Conservation (phyloP, 2,888 invertebrate genomes). For the Nebria brevicollis region DNA sequence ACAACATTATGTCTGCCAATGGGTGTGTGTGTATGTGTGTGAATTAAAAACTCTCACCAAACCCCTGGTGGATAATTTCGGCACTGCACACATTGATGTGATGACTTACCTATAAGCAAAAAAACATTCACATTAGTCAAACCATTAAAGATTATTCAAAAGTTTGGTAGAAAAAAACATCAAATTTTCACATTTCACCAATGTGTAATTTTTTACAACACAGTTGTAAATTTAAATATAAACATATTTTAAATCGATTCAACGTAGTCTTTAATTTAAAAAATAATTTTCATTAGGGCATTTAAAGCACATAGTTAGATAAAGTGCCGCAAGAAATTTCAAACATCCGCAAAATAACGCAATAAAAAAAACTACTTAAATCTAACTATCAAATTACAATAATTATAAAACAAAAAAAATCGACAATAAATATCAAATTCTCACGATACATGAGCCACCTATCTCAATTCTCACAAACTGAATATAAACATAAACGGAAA, state of each 20-base stretch:
- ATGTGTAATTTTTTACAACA: too few relatives aligned
- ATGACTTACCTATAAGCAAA: slow-evolving; percentile 11
- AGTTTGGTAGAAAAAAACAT: too few relatives aligned
- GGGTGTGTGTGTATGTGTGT: slow-evolving; percentile 3
- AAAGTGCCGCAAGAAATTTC: too few relatives aligned
- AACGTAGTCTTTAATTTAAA: too few relatives aligned
- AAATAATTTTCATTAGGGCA: too few relatives aligned
- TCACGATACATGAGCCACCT: slow-evolving; percentile 30
- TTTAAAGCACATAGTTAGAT: too few relatives aligned
- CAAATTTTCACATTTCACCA: too few relatives aligned
- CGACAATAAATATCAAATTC: neutral
- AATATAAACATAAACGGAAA: slow-evolving; percentile 1
- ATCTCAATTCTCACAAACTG: neutral
- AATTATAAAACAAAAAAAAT: neutral
- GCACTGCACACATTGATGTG: neutral
- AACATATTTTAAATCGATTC: too few relatives aligned
- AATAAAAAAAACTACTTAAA: too few relatives aligned
- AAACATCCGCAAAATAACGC: too few relatives aligned
- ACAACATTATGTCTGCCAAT: neutral
- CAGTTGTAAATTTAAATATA: too few relatives aligned
- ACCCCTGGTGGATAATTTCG: slow-evolving; percentile 4
- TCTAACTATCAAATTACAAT: neutral
- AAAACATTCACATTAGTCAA: neutral
- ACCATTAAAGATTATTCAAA: neutral
- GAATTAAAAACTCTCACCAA: slow-evolving; percentile 21